Base-by-base conservation (phyloP, 2,113 vertebrate species). In the Holacanthus passer region DNA sequence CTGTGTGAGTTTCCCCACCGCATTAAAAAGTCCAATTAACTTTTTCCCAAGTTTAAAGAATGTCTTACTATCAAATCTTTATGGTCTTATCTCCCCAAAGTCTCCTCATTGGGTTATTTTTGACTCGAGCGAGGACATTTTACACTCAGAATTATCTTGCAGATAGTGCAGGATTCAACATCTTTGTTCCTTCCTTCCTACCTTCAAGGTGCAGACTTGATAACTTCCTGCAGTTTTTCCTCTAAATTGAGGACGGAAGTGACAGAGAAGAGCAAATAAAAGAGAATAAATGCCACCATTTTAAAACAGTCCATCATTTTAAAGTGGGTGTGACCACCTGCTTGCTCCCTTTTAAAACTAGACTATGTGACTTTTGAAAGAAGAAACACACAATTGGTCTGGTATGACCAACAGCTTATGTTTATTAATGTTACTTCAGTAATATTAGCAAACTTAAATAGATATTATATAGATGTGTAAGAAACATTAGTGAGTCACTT, bases 11-110 rank as follows among this genome's bases (percentile, higher is more conserved):
- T 76, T 59, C 32, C 45, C 35, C 19, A 62, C 31, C 16, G 39
- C 17, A 47, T 77, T 63, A 69, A 80, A 82, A 84, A 70, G 22
- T 87, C 60, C 17, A 73, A 70, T 87, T 85, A 62, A 45, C 50
- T 72, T 58, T 63, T 2, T 31, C 35, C 29, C 27, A 66, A 77
- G 53, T 76, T 41, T 24, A 81, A 81, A 73, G 31, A 2, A 52
- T 48, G 9, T 47, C 16, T 56, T 24, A 5, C n/a, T 32, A 63
- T 80, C 31, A 60, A 24, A 70, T 59, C 37, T 55, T 7, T 32
- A 55, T 53, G 39, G 27, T 58, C 17, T 62, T 52, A 31, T 68
- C 9, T 62, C 69, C 31, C 32, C 16, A 32, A 59, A 50, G 50
- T 71, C 12, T 48, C 27, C 27, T 60, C 6, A 32, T 3, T 22